phyloP scores from a whole-genome alignment of 2,113 vertebrate species.

The Lates calcarifer region DNA sequence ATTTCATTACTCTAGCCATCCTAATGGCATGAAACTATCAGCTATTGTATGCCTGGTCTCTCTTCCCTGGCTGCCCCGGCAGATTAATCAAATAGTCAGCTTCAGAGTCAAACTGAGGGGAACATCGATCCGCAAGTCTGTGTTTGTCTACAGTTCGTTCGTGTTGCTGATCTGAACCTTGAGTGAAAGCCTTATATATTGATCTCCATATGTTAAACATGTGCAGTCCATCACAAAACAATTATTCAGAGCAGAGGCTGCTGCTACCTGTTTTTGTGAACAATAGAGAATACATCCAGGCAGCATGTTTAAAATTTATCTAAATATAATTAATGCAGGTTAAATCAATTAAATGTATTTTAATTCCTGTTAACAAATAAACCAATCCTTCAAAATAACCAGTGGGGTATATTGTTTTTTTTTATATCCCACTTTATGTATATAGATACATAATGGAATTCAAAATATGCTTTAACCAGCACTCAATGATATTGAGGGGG shows the following conservation, averaged over 20 bases:
- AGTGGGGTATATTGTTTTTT: background rate
- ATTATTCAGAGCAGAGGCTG: conserved; percentile 72
- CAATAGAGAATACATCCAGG: conserved; percentile 20
- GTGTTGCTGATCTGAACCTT: conserved; percentile 73
- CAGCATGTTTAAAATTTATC: conserved; percentile 5
- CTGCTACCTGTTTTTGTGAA: conserved; percentile 5
- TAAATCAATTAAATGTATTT: conserved; percentile 11
- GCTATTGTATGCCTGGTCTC: conserved; percentile 87
- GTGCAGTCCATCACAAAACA: conserved; percentile 76
- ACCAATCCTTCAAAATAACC: background rate
- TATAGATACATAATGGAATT: conserved; percentile 34
- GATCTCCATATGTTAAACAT: conserved; percentile 82
- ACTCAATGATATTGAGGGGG: conserved; percentile 17
- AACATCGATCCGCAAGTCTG: conserved; percentile 83
- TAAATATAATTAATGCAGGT: conserved; percentile 18
- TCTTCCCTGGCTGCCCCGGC: conserved; percentile 81
- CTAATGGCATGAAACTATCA: conserved; percentile 96
- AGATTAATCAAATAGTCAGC: conserved; percentile 89
- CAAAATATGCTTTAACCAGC: conserved; percentile 30
- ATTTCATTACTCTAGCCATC: conserved; percentile 98
- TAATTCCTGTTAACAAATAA: conserved; percentile 4
- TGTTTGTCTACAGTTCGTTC: conserved; percentile 76
- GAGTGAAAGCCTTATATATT: conserved; percentile 81
- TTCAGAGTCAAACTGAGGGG: conserved; percentile 82
- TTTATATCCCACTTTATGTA: conserved; percentile 20